These are phyloP conservation scores for Dromius quadrimaculatus DNA, from an alignment of 2,888 invertebrate species.

Conservation along the genomic window DNA sequence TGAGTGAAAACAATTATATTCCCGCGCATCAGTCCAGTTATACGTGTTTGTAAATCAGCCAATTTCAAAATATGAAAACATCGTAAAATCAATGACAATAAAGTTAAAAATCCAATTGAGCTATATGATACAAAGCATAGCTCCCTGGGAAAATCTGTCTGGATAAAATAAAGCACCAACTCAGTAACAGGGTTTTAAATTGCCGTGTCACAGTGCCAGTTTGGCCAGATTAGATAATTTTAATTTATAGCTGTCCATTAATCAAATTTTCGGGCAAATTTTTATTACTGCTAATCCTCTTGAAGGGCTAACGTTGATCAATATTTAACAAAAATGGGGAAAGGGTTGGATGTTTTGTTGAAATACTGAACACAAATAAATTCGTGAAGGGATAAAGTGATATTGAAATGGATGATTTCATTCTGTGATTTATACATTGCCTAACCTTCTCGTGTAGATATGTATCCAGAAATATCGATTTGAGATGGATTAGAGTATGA, in stretches of 20 bases:
- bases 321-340: slow-evolving; percentile 23
- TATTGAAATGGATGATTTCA: too few relatives aligned
- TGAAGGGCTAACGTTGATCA: slow-evolving; percentile 21
- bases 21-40: too few relatives aligned
- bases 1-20: too few relatives aligned
- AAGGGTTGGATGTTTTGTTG: slow-evolving; percentile 6
- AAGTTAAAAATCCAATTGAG: not conserved
- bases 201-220: slow-evolving; percentile 22
- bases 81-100: slow-evolving; percentile 6
- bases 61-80: not conserved
- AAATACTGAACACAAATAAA: slow-evolving; percentile 6
- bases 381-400: too few relatives aligned
- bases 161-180: slow-evolving; percentile 27
- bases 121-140: not conserved
- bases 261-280: slow-evolving; percentile 28
- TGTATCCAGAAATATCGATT: too few relatives aligned
- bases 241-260: slow-evolving; percentile 36
- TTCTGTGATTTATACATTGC: too few relatives aligned
- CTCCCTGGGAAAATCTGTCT: slow-evolving; percentile 18
- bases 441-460: too few relatives aligned
- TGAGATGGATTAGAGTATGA: too few relatives aligned
- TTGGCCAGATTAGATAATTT: slow-evolving; percentile 39
- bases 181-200: slow-evolving; percentile 43
- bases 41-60: not conserved
- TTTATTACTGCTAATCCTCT: slow-evolving; percentile 41